Evolutionary conservation across 2,888 invertebrate genomes (phyloP), one percentile per base, ranked within the genome.

Genomic region (Phyto melanocephala): DNA sequence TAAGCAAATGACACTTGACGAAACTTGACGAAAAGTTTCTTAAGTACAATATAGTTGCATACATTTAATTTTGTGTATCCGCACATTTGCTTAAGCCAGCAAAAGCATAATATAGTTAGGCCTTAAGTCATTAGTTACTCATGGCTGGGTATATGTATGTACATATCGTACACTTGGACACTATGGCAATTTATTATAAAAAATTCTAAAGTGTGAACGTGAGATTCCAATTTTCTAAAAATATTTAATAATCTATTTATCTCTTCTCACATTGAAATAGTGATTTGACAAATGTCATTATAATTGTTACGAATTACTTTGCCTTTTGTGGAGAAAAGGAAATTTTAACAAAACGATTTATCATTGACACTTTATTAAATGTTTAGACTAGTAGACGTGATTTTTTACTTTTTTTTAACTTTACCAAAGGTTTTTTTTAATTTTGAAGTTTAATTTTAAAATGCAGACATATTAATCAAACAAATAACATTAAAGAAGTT

Each of bases 271-370:
- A 22, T 22, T 52, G n/a, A 37, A 56, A 45, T 42, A 70, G 28
- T 45, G 13, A 20, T 28, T 35, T 33, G 2, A 54, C 28, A 17
- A n/a, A 17, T 40, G 24, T 24, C 13, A 11, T 13, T 65, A 15
- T 1, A 45, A 45, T 8, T 17, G 8, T 11, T 20, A 47, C 10
- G 10, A 47, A 20, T 47, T 17, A 37, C 0, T 13, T 13, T 28
- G 28, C 6, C 6, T 20, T 35, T 33, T 33, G 15, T 56, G 33
- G 15, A 28, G 17, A 13, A 17, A 62, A 42, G 13, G 17, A 35
- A 45, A 65, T 75, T 65, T 33, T 13, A 13, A 8, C 15, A 45
- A 63, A n/a, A 45, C 42, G 5, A 63, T 74, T 62, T 52, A 10
- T 74, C 63, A 52, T n/a, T 63, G 63, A 40, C 42, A 54, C 2